Evolutionary conservation across 2,888 invertebrate species (phyloP).

Genomic region (Thera obeliscata): DNA sequence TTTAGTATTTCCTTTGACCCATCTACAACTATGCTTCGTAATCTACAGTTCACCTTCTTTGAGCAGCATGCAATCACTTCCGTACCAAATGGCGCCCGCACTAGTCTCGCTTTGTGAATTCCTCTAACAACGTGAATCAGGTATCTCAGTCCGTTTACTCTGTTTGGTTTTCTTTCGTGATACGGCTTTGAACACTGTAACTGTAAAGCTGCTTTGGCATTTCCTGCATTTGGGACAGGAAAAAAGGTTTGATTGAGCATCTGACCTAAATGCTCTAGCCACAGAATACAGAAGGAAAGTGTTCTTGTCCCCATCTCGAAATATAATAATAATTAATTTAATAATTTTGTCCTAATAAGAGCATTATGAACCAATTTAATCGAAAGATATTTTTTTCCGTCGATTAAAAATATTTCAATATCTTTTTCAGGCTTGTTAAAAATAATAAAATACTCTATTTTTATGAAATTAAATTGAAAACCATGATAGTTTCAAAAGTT

Average conservation of each 20-base stretch:
- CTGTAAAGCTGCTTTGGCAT: slow-evolving; percentile 17
- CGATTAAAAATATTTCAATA: too few species aligned
- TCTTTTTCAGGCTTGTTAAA: too few species aligned
- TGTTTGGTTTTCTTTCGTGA: slow-evolving; percentile 42
- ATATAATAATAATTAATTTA: too few species aligned
- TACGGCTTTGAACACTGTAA: slow-evolving; percentile 31
- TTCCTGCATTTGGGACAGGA: slow-evolving; percentile 46
- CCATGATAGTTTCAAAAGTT: too few species aligned
- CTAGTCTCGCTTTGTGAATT: slow-evolving; percentile 45
- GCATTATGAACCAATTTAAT: too few species aligned
- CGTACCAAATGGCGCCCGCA: slow-evolving; percentile 28
- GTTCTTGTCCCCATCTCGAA: too few species aligned
- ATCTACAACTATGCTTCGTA: slow-evolving; percentile 6
- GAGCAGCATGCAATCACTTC: slow-evolving; percentile 31
- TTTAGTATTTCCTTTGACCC: not conserved
- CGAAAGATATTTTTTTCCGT: too few species aligned
- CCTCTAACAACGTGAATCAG: slow-evolving; percentile 47
- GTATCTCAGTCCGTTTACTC: slow-evolving; percentile 34
- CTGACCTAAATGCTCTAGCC: too few species aligned
- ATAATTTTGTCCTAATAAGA: too few species aligned
- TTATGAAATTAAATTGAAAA: too few species aligned
- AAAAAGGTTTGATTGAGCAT: not conserved
- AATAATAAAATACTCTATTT: too few species aligned
- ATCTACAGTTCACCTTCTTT: slow-evolving; percentile 13
- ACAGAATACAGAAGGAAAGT: too few species aligned